These are phyloP conservation scores for Amphimallon solstitiale DNA, from an alignment of 2,888 invertebrate species.

Conservation along the genomic window DNA sequence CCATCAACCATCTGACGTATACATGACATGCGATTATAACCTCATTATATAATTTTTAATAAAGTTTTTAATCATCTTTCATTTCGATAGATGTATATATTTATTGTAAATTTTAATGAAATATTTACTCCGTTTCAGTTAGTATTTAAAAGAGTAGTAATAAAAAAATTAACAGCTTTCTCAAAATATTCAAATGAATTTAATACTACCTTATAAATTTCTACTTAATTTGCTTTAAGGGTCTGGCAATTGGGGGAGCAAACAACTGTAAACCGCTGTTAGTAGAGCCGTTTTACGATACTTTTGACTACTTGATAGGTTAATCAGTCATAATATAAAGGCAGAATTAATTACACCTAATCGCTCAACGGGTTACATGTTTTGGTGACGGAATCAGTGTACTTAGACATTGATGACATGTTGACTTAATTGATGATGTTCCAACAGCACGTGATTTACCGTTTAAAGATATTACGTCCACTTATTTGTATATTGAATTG, in stretches of 20 bases:
- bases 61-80: no score
- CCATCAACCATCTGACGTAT: no score
- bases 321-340: slow-evolving; percentile 54
- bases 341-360: slow-evolving; percentile 53
- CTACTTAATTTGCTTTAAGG: slow-evolving; percentile 25
- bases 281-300: slow-evolving; percentile 35
- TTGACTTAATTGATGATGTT: slow-evolving; percentile 52
- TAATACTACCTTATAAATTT: slow-evolving; percentile 10
- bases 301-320: slow-evolving; percentile 51
- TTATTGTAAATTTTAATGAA: no score
- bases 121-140: no score
- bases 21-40: no score
- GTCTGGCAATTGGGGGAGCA: slow-evolving; percentile 28
- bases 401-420: slow-evolving; percentile 52
- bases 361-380: slow-evolving; percentile 53
- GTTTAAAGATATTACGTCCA: slow-evolving; percentile 16
- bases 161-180: no score
- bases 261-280: slow-evolving; percentile 29
- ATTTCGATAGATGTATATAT: no score
- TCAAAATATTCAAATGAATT: neutral
- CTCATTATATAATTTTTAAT: no score
- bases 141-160: no score
- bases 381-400: slow-evolving; percentile 51
- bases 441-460: slow-evolving; percentile 41
- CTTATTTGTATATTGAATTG: neutral